These are phyloP conservation scores for Tetrapedia diversipes DNA, from an alignment of 2,888 invertebrate genomes.

Conservation along the genomic window DNA sequence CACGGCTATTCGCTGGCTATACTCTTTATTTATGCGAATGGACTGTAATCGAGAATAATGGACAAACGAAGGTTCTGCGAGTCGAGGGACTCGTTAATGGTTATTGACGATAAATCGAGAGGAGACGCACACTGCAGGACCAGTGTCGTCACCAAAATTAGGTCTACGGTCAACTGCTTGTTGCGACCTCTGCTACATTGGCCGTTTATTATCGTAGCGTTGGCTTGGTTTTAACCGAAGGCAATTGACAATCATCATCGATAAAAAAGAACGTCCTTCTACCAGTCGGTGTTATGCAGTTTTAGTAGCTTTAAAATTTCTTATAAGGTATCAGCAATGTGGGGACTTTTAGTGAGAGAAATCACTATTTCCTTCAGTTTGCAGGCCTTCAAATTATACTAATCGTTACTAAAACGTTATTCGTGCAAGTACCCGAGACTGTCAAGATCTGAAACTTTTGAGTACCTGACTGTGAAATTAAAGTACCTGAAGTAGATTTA, in stretches of 20 bases:
- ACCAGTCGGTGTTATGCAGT: too few species aligned
- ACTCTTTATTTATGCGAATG: slow-evolving; percentile 23
- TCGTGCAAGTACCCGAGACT: too few species aligned
- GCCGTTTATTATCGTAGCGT: slow-evolving; percentile 7
- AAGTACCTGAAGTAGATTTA: too few species aligned
- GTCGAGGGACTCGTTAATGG: slow-evolving; percentile 27
- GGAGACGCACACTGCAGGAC: not conserved
- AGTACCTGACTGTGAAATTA: too few species aligned
- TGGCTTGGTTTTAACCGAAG: slow-evolving; percentile 16
- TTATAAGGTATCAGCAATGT: too few species aligned
- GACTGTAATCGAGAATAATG: slow-evolving; percentile 39
- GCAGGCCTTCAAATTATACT: too few species aligned
- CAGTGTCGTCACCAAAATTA: slow-evolving; percentile 12
- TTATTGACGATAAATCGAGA: slow-evolving; percentile 30
- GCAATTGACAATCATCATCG: slow-evolving; percentile 23
- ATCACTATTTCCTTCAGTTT: too few species aligned
- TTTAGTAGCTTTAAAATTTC: too few species aligned
- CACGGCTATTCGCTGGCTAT: not conserved
- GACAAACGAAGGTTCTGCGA: slow-evolving; percentile 14
- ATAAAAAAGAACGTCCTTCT: slow-evolving; percentile 4
- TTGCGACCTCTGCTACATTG: not conserved
- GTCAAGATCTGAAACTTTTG: too few species aligned
- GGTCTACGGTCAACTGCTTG: not conserved
- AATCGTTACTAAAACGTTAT: too few species aligned
- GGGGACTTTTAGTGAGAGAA: too few species aligned